Evolutionary conservation across 1,140 invertebrate species (phyloP), one percentile per base, ranked within the genome.

Genomic region (Ips nitidus): DNA sequence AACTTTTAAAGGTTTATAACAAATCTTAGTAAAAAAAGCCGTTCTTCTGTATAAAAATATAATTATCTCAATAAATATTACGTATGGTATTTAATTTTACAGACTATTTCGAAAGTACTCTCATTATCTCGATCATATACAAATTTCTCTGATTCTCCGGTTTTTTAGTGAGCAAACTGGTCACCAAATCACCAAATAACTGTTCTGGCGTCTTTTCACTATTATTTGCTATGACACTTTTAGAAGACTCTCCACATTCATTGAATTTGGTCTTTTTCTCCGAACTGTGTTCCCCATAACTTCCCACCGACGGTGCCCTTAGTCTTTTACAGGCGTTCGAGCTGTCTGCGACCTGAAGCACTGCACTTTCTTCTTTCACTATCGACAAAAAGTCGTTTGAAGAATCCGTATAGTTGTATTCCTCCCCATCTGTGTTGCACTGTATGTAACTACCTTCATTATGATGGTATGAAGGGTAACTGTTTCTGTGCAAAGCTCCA

Each of bases 101-200:
- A 55, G 37, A 62, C 40, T 75, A 59, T 68, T 72, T 76, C 68
- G 75, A 71, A 42, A 77, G 64, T n/a, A 77, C 63, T 8, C 55
- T 73, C 75, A 77, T 77, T 43, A 77, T 76, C 63, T 77, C 73
- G 8, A 76, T 75, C 75, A 77, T 77, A 45, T 72, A 75, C 8
- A 72, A 50, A 69, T 77, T 75, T 68, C 74, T 71, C 22, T 75
- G 71, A 39, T 47, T 70, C 56, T 77, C 75, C 40, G 74, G 68
- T 61, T 77, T 77, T 47, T 67, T 72, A 2, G 55, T 66, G 22
- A 77, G 62, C 69, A 77, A 71, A 45, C 72, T 71, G 5, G 71
- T 73, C 1, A 77, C 75, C 41, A 77, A 61, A 43, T 77, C 73
- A 7, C 75, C 75, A 66, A 77, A 77, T 41, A 77, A 60, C 41